Evolutionary conservation across 2,113 vertebrate species (phyloP), one percentile per base, ranked within the genome.

Genomic region (Perca flavescens): DNA sequence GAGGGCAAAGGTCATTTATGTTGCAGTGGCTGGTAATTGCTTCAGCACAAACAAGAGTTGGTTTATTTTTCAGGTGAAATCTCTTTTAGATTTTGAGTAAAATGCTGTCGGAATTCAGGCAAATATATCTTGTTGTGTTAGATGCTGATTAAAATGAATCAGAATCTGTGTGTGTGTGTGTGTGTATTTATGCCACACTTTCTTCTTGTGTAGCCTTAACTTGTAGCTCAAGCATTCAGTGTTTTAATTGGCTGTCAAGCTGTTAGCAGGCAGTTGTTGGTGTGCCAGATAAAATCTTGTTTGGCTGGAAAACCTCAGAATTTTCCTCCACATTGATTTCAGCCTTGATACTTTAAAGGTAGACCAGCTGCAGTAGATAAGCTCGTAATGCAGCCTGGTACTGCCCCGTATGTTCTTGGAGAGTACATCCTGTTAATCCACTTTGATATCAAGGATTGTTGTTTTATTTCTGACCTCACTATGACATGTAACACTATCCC

Each of bases 101-200:
- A 49, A 25, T 11, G 34, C 31, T 40, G 9, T 46, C 1, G 11
- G 11, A 46, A 12, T 47, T 72, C 54, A 47, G 36, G 43, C 14
- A 17, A n/a, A 79, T 40, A 60, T 43, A 6, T 63, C 14, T 40
- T 50, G 22, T 52, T 57, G 56, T 67, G 66, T 61, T 64, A 7
- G 62, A 74, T 17, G 2, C 11, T 46, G 49, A 75, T 88, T 85
- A 72, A 52, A 69, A 79, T 57, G 14, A n/a, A 17, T 67, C 47
- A 11, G 43, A 79, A 40, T 21, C 58, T 64, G 22, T 65, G 14
- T 68, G 40, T 71, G 22, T 49, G 56, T 40, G 21, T 50, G 60
- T 58, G 22, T 70, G 36, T 46, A 6, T 68, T 65, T 17, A 6
- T 56, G 47, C 36, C 31, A 25, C 43, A 17, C 6, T 21, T 40